Evolutionary conservation across 2,113 vertebrate genomes (phyloP), one percentile per base, ranked within the genome.

Genomic region (Phodopus roborovskii): DNA sequence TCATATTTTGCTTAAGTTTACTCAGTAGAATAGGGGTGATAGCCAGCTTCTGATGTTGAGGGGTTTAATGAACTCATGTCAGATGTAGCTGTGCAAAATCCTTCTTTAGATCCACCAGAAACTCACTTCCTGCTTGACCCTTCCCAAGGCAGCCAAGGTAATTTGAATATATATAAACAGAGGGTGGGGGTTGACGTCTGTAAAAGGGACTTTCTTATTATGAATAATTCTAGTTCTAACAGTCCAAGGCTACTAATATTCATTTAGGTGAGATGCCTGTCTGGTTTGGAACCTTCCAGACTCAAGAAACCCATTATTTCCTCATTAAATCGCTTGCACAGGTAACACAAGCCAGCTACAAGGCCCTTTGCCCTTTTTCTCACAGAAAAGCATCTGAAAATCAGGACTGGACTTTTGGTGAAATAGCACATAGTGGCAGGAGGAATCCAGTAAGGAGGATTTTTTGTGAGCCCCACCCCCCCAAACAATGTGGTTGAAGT

Each of bases 361-460:
- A 83, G 45, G 28, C 64, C 36, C 53, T 82, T 81, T 83, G 70
- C 68, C 70, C 19, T 83, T 74, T 39, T 95, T 48, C 70, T 73
- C 70, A 73, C n/a, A 22, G 70, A 39, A 73, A 73, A 73, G n/a
- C 70, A 73, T 84, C 30, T 88, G 64, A 88, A 84, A 96, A 74
- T 39, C 33, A 24, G 1, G 13, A 70, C 12, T 87, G 16, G 53
- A 94, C 87, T 94, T 91, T 36, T 56, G 66, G 36, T 60, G 33
- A 74, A 73, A 42, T 24, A 73, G 42, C n/a, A n/a, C 36, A 73
- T 8, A 73, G 19, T 13, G 53, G 12, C 53, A 56, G 53, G 53
- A 73, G n/a, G 24, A 74, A 74, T 39, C 39, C 71, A 73, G 19
- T 73, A 73, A 42, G 20, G 20, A 39, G 70, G 20, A 39, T 22